Conservation (phyloP, 2,888 invertebrate species). For the Zygaena filipendulae region DNA sequence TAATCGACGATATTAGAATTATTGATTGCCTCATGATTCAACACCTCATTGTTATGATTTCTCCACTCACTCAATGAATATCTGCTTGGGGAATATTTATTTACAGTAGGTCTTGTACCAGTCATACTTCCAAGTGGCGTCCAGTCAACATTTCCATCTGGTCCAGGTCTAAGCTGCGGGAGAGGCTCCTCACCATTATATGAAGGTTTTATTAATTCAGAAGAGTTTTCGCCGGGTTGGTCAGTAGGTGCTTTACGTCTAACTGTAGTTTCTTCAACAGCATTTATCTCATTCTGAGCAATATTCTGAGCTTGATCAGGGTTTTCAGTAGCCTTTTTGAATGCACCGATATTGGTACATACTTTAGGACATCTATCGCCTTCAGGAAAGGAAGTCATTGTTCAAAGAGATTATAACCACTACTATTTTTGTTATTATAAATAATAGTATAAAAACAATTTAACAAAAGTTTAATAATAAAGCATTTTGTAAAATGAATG, state of each 20-base stretch:
- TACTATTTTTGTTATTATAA: too few species aligned
- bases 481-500: too few species aligned
- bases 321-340: slow-evolving; percentile 33
- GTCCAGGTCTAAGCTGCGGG: slow-evolving; percentile 67
- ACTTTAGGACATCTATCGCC: slow-evolving; percentile 40
- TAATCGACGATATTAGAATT: slow-evolving; percentile 69
- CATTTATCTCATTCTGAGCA: slow-evolving; percentile 21
- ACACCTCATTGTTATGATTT: slow-evolving; percentile 61
- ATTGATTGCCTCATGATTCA: slow-evolving; percentile 59
- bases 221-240: slow-evolving; percentile 16
- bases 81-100: slow-evolving; percentile 79
- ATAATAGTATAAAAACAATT: too few species aligned
- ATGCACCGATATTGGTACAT: slow-evolving; percentile 49
- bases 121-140: slow-evolving; percentile 76
- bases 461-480: too few species aligned
- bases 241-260: slow-evolving; percentile 14
- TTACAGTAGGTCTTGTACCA: slow-evolving; percentile 78
- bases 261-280: slow-evolving; percentile 17
- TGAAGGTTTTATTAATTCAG: slow-evolving; percentile 15
- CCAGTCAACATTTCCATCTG: slow-evolving; percentile 79
- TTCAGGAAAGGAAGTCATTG: slow-evolving; percentile 35
- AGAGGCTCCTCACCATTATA: slow-evolving; percentile 29
- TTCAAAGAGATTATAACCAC: too few species aligned
- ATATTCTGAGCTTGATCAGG: slow-evolving; percentile 25
- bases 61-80: slow-evolving; percentile 82